Evolutionary conservation across 1,140 invertebrate species (phyloP).

Genomic region (Tribolium castaneum): DNA sequence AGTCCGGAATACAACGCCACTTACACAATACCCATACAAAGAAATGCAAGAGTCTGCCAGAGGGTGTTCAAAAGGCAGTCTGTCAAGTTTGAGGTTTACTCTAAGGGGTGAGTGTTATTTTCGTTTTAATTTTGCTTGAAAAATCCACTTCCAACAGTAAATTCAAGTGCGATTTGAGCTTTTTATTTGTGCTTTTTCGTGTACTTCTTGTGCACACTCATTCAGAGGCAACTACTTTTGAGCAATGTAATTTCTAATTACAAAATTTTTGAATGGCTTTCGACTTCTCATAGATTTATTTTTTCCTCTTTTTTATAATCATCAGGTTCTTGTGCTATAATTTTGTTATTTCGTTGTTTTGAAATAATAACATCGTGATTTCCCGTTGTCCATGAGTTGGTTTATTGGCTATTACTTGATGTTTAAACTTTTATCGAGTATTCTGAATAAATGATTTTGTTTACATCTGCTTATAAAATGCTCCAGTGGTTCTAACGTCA

Average conservation of each 20-base stretch:
- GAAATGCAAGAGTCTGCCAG: constrained; percentile 81
- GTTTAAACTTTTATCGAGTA: neutral
- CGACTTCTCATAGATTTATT: neutral
- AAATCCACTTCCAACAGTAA: constrained; percentile 6
- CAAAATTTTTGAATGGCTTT: neutral
- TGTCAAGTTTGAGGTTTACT: constrained; percentile 92
- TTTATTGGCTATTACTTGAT: too few species aligned
- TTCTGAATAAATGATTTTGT: neutral
- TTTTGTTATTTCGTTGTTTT: too few species aligned
- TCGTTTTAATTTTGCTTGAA: neutral
- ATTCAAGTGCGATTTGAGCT: neutral
- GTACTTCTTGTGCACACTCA: neutral
- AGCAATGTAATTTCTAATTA: constrained; percentile 1
- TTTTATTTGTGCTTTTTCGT: constrained; percentile 9
- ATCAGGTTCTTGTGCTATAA: too few species aligned
- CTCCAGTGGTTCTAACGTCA: neutral
- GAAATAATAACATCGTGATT: too few species aligned
- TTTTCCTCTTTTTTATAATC: too few species aligned
- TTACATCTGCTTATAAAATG: neutral
- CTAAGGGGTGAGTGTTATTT: constrained; percentile 82
- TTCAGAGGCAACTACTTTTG: constrained; percentile 21
- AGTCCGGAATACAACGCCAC: constrained; percentile 90
- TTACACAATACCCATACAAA: constrained; percentile 82
- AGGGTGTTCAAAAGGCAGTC: constrained; percentile 88
- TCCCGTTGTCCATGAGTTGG: neutral